These are phyloP conservation scores for Coronaproctus castanopsis DNA, from an alignment of 2,888 invertebrate genomes.

Conservation along the genomic window DNA sequence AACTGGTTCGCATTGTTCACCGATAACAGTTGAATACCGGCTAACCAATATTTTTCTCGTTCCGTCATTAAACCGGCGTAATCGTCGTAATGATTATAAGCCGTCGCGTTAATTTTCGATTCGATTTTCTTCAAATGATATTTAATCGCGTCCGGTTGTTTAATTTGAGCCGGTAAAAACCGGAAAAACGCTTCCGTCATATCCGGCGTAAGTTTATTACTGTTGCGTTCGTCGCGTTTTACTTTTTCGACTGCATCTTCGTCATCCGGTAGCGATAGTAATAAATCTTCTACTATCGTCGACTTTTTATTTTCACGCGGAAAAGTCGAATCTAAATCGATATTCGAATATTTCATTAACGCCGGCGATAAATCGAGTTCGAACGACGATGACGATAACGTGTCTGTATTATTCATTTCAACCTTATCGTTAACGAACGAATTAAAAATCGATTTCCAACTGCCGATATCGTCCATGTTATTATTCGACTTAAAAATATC, in stretches of 20 bases:
- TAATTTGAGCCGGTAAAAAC: neutral
- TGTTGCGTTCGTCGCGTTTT: neutral
- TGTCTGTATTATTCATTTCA: neutral
- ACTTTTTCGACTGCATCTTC: neutral
- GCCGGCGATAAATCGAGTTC: neutral
- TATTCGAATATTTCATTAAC: no score
- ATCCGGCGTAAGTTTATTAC: neutral
- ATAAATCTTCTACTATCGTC: neutral
- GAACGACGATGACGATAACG: neutral
- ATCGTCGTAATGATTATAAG: conserved; percentile 34
- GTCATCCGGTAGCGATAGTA: neutral
- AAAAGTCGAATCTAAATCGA: no score
- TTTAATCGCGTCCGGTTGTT: neutral
- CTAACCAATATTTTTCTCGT: conserved; percentile 87
- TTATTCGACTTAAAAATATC: neutral
- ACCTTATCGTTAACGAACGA: neutral
- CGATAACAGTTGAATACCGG: conserved; percentile 85
- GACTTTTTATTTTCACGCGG: neutral
- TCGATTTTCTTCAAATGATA: neutral
- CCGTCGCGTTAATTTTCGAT: neutral
- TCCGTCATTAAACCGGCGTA: conserved; percentile 85
- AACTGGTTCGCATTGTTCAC: conserved; percentile 87
- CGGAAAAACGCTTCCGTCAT: no score
- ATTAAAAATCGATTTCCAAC: neutral
- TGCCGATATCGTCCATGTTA: neutral